Conservation (phyloP, 2,888 invertebrate genomes). For the Zygothrica quintamaculata region DNA sequence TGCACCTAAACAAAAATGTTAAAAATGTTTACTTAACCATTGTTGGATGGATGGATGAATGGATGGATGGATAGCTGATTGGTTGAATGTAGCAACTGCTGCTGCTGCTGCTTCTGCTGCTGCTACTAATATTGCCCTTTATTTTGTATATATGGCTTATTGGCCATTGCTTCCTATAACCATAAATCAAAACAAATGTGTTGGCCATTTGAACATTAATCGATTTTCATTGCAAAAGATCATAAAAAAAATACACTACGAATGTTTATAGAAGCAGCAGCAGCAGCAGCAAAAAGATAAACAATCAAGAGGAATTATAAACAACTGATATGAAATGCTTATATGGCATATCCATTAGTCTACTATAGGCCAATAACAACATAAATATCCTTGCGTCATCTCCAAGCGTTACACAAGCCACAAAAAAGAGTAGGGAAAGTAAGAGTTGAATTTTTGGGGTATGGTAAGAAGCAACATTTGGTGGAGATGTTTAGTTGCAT, state of each 20-base stretch:
- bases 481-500: slow-evolving; percentile 18
- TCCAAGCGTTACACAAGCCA: slow-evolving; percentile 18
- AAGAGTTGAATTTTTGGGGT: no score
- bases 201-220: slow-evolving; percentile 60
- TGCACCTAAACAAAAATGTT: slow-evolving; percentile 48
- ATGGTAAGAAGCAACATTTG: no score
- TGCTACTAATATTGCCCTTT: slow-evolving; percentile 25
- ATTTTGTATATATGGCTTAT: slow-evolving; percentile 12
- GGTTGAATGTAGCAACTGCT: no score
- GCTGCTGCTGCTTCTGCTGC: slow-evolving; percentile 6
- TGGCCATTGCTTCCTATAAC: slow-evolving; percentile 44
- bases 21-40: slow-evolving; percentile 58
- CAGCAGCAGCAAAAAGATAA: slow-evolving; percentile 47
- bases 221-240: slow-evolving; percentile 59
- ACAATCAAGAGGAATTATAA: slow-evolving; percentile 38
- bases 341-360: not conserved
- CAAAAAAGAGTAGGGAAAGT: no score
- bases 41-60: no score
- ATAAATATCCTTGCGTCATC: slow-evolving; percentile 42
- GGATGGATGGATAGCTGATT: no score
- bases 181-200: slow-evolving; percentile 70
- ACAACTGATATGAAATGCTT: slow-evolving; percentile 27
- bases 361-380: slow-evolving; percentile 35
- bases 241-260: slow-evolving; percentile 61
- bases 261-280: slow-evolving; percentile 40